Evolutionary conservation across 2,888 invertebrate genomes (phyloP).

Genomic region (Acronicta leporina): DNA sequence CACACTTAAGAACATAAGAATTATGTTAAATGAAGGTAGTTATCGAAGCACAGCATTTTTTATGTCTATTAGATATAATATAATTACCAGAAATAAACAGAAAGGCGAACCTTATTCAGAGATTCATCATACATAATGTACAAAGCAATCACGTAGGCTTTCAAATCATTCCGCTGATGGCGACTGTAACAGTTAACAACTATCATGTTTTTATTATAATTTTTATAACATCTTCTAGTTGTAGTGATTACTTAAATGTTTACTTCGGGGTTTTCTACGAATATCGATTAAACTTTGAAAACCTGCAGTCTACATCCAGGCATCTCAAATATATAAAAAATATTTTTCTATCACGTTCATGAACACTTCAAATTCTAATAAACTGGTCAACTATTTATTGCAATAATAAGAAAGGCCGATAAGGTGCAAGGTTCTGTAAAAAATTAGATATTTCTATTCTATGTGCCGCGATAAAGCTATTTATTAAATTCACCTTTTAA

Average conservation of each 20-base stretch:
- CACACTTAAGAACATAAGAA: conserved; percentile 74
- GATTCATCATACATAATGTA: conserved; percentile 53
- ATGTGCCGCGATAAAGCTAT: conserved; percentile 55
- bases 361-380: conserved; percentile 85
- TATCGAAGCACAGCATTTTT: conserved; percentile 11
- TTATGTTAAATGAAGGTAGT: conserved; percentile 37
- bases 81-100: conserved; percentile 38
- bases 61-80: conserved; percentile 15
- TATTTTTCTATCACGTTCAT: conserved; percentile 86
- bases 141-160: conserved; percentile 23
- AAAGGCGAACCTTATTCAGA: conserved; percentile 36
- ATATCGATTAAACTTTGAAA: conserved; percentile 72
- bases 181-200: conserved; percentile 40
- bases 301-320: conserved; percentile 69
- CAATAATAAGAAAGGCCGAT: conserved; percentile 65
- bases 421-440: conserved; percentile 57
- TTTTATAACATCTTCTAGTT: conserved; percentile 47
- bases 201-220: conserved; percentile 34
- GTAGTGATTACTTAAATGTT: conserved; percentile 51
- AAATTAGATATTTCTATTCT: conserved; percentile 51
- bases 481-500: conserved; percentile 47
- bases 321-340: conserved; percentile 83
- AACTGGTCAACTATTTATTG: conserved; percentile 81
- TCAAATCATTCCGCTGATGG: conserved; percentile 34
- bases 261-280: conserved; percentile 60